Base-by-base conservation (phyloP, 2,888 invertebrate species). In the Eupithecia pulchellata region DNA sequence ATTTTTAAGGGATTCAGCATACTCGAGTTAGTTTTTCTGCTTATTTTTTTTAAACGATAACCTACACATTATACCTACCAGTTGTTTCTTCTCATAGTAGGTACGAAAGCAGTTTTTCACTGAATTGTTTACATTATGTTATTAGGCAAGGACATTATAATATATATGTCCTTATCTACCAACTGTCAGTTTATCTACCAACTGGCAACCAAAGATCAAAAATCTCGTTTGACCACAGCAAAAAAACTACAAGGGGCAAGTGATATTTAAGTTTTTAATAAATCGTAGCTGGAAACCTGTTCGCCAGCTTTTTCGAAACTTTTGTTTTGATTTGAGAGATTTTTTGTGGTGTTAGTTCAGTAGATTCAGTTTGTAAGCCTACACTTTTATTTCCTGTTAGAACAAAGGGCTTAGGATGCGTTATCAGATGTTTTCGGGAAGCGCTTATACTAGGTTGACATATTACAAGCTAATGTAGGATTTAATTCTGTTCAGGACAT, bases 221-320 rank as follows among this genome's bases (percentile, higher is more conserved):
- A 66, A 63, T 42, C 70, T 63, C 47, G 66, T 66, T 70, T 70
- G 25, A 8, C 39, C 39, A 63, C 62, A 64, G 39, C 68, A 69
- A 52, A 71, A 69, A 61, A 64, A 62, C 63, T 68, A 55, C 42
- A 68, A 32, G 30, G 68, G 69, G 66, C 74, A 64, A 68, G 69
- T 75, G 76, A 63, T 72, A 72, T 76, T 76, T 75, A 72, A 66
- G 57, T 25, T 47, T 27, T 39, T 60, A 69, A 72, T 65, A 52
- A 52, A 52, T 52, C 47, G 61, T 69, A 64, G 62, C 68, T 52
- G 66, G 69, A 58, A 73, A 71, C 76, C 6, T 62, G 74, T 71
- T 76, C 13, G 36, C 47, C 71, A 47, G 69, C 72, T 76, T 76
- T 74, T 72, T 64, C 71, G 55, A 55, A n/a, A 60, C 20, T 60